A percentile compares a stretch with the other conserved stretches of the same genome.
Evolutionary conservation across 2,113 vertebrate species (phyloP).

Genomic region (Varanus komodoensis): DNA sequence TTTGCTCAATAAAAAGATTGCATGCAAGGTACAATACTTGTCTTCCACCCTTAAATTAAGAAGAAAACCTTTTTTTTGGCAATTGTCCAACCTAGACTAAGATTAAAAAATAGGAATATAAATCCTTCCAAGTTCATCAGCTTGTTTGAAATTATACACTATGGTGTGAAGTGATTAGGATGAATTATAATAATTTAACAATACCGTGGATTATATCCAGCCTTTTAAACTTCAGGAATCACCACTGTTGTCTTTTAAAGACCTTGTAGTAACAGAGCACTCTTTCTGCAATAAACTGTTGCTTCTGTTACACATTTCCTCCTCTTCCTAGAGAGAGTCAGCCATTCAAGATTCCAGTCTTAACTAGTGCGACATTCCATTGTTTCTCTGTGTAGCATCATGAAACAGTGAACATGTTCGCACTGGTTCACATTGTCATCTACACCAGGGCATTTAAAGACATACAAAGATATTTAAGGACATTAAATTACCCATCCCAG

Average conservation of each 20-base stretch:
- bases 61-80: background rate
- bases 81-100: background rate
- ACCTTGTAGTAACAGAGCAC: conserved; percentile 1
- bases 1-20: background rate
- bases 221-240: conserved; percentile 2
- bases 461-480: too few relatives aligned
- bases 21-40: background rate
- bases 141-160: background rate
- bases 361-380: background rate
- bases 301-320: conserved; percentile 5
- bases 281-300: background rate
- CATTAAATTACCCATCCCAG: too few relatives aligned
- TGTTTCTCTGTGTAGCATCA: background rate
- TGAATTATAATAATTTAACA: background rate
- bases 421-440: too few relatives aligned
- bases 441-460: too few relatives aligned
- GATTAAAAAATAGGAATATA: background rate
- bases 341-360: background rate
- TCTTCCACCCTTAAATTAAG: background rate
- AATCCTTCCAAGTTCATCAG: background rate
- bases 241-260: background rate
- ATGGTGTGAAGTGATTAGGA: background rate
- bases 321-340: background rate
- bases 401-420: background rate
- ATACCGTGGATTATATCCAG: background rate